Evolutionary conservation across 2,888 invertebrate genomes (phyloP).

Genomic region (Prenolepis imparis): DNA sequence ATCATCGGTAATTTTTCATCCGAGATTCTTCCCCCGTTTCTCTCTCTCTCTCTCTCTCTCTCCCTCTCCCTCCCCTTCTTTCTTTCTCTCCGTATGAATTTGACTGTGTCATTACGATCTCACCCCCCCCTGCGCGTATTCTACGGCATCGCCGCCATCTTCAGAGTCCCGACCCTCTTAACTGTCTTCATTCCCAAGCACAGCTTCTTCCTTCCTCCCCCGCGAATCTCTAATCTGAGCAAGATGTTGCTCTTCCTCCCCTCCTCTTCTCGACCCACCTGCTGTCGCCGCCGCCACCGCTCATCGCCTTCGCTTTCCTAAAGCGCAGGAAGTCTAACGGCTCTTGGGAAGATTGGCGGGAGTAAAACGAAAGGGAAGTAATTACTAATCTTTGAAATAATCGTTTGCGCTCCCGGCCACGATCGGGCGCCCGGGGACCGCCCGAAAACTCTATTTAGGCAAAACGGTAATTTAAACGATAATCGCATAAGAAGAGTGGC

Average conservation of each 20-base stretch:
- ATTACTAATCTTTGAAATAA: slow-evolving; percentile 84
- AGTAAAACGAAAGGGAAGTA: slow-evolving; percentile 81
- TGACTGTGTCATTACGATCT: slow-evolving; percentile 74
- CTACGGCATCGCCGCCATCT: slow-evolving; percentile 65
- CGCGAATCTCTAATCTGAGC: slow-evolving; percentile 81
- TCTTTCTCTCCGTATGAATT: slow-evolving; percentile 70
- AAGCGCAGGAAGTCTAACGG: slow-evolving; percentile 71
- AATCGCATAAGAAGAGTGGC: slow-evolving; percentile 7
- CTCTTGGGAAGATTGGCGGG: slow-evolving; percentile 65
- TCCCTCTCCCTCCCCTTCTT: background rate
- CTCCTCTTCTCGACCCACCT: background rate
- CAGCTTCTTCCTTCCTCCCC: slow-evolving; percentile 46
- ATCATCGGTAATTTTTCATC: slow-evolving; percentile 76
- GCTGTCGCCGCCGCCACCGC: slow-evolving; percentile 45
- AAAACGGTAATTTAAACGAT: slow-evolving; percentile 28
- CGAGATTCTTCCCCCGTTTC: slow-evolving; percentile 48
- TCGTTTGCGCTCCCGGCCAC: slow-evolving; percentile 67
- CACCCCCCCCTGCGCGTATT: slow-evolving; percentile 60
- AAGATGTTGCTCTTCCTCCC: slow-evolving; percentile 80
- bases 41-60: slow-evolving; percentile 2
- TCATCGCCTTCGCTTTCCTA: slow-evolving; percentile 57
- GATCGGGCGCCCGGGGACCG: slow-evolving; percentile 2
- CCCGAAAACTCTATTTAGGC: slow-evolving; percentile 47
- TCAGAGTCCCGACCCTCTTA: slow-evolving; percentile 52
- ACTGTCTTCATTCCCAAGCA: slow-evolving; percentile 67